Percentiles rank a stretch among this genome's conserved stretches.
phyloP scores from a whole-genome alignment of 1,140 invertebrate species.

The Halesus radiatus region DNA sequence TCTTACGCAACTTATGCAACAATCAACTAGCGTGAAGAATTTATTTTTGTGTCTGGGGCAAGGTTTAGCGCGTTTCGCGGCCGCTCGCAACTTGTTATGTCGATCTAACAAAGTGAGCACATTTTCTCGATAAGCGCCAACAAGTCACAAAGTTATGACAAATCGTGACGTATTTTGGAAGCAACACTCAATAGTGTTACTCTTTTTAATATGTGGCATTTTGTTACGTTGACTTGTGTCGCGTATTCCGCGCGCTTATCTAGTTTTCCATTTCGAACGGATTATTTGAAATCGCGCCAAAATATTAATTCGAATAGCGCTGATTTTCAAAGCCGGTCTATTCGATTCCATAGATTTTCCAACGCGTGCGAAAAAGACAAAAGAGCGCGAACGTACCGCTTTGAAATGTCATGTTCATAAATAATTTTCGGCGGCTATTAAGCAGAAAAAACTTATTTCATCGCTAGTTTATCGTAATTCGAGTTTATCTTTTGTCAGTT shows the following conservation, averaged over 20 bases:
- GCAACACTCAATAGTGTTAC: no score
- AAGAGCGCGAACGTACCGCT: not conserved
- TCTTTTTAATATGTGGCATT: no score
- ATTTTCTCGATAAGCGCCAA: no score
- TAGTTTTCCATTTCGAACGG: no score
- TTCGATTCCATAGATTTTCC: conserved; percentile 13
- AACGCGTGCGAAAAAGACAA: conserved; percentile 18
- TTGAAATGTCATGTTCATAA: not conserved
- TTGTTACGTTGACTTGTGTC: no score
- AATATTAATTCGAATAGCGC: not conserved
- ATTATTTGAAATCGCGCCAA: conserved; percentile 29
- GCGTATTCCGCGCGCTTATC: no score
- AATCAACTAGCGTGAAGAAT: not conserved
- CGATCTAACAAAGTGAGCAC: no score
- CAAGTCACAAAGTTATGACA: no score
- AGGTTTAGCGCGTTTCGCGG: conserved; percentile 7
- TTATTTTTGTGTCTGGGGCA: conserved; percentile 31
- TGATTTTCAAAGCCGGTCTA: not conserved
- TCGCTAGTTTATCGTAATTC: not conserved
- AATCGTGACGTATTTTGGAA: no score
- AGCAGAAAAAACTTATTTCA: not conserved
- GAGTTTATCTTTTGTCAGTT: conserved; percentile 21
- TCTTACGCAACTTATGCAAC: no score
- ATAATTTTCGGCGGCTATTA: not conserved
- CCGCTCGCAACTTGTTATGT: not conserved